Percentiles rank a stretch among this genome's conserved stretches.
Evolutionary conservation across 2,113 vertebrate genomes (phyloP).

Genomic region (Sorex araneus): DNA sequence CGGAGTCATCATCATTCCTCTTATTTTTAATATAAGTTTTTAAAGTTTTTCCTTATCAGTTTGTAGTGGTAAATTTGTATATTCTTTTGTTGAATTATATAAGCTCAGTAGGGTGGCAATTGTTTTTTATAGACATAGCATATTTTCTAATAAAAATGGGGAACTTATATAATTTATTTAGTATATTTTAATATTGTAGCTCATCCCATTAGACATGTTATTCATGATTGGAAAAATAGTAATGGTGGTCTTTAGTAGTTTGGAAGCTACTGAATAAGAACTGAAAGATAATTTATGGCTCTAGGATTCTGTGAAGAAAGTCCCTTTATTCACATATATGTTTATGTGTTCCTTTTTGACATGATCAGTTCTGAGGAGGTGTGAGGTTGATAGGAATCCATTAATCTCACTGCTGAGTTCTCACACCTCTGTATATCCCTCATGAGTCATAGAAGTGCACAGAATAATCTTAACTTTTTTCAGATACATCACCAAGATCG

Average conservation of each 20-base stretch:
- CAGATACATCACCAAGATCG: background rate
- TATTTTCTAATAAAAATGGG: background rate
- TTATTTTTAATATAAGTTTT: too few species aligned
- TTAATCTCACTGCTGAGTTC: background rate
- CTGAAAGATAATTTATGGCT: background rate
- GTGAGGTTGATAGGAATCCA: background rate
- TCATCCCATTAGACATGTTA: background rate
- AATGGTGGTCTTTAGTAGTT: background rate
- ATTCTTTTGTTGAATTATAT: background rate
- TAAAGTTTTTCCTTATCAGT: too few species aligned
- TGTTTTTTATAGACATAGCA: background rate
- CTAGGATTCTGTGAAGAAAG: background rate
- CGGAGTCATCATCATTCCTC: too few species aligned
- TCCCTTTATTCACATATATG: too few species aligned
- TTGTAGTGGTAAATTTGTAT: too few species aligned
- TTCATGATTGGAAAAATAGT: background rate
- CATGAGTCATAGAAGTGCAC: background rate
- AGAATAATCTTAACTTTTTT: background rate
- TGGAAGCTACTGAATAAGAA: background rate
- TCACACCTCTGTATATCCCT: background rate
- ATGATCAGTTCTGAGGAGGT: background rate
- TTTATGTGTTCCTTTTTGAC: background rate
- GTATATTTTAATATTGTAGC: background rate
- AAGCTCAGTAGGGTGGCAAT: background rate
- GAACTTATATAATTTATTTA: constrained; percentile 14